phyloP scores from a whole-genome alignment of 2,113 vertebrate species.

The Bubo blakistoni region DNA sequence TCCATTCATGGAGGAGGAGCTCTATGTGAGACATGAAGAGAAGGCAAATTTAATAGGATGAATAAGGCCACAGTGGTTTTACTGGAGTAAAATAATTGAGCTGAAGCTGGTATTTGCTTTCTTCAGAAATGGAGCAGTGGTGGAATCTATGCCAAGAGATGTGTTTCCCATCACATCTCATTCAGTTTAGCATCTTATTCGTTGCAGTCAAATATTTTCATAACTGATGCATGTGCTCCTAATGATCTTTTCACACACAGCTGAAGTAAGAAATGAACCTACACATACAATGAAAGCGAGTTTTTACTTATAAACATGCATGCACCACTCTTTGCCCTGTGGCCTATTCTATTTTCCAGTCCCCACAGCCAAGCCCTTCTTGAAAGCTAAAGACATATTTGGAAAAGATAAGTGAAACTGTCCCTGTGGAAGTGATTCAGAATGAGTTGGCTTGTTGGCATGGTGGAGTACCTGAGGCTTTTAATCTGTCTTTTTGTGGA shows the following conservation, averaged over 20 bases:
- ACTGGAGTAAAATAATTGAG: not conserved
- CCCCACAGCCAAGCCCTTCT: not conserved
- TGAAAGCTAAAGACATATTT: not conserved
- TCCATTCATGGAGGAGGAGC: not conserved
- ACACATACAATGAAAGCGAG: not conserved
- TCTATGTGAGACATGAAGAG: not conserved
- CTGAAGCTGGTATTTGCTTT: not conserved
- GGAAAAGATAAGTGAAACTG: not conserved
- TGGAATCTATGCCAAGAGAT: not conserved
- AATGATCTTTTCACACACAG: not conserved
- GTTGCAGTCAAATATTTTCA: not conserved
- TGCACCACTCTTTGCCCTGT: not conserved
- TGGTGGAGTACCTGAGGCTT: not conserved
- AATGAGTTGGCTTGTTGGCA: not conserved
- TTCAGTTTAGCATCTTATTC: not conserved
- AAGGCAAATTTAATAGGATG: not conserved
- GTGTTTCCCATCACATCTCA: not conserved
- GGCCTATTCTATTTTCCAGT: not conserved
- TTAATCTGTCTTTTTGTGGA: not conserved
- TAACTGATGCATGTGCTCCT: not conserved
- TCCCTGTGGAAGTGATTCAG: not conserved
- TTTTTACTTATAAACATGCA: not conserved
- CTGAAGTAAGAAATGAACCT: conserved; percentile 4
- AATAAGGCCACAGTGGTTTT: not conserved
- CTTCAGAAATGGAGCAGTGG: not conserved